A percentile compares a stretch with the other conserved stretches of the same genome.
Conservation (phyloP, 1,140 invertebrate species). For the Solenopsis invicta region DNA sequence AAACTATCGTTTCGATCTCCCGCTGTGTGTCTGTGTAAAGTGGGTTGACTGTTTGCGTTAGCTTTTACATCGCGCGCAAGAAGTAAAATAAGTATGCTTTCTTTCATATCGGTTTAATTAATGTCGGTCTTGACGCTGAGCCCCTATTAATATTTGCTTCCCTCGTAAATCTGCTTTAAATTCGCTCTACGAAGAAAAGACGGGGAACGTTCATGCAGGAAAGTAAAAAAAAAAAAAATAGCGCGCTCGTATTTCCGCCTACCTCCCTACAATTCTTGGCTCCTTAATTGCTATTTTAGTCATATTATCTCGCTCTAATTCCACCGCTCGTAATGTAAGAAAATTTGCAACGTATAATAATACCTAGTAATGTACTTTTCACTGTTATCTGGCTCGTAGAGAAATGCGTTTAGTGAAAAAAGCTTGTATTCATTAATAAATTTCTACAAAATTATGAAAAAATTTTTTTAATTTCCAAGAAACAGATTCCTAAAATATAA, state of each 20-base stretch:
- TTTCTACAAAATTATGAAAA: neutral
- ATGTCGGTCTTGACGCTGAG: slow-evolving; percentile 55
- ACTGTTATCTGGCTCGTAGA: neutral
- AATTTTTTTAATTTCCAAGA: neutral
- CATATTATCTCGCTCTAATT: slow-evolving; percentile 55
- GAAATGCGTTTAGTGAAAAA: slow-evolving; percentile 1
- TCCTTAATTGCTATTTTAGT: slow-evolving; percentile 50
- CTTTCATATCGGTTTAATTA: slow-evolving; percentile 60
- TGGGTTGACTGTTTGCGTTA: slow-evolving; percentile 27
- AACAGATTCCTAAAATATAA: neutral
- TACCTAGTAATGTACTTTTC: slow-evolving; percentile 12
- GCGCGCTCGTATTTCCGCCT: neutral
- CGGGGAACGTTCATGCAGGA: slow-evolving; percentile 36
- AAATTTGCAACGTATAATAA: slow-evolving; percentile 35
- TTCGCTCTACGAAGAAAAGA: slow-evolving; percentile 45
- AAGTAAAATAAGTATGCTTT: slow-evolving; percentile 47
- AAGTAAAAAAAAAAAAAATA: slow-evolving; percentile 23
- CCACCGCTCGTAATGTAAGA: slow-evolving; percentile 31
- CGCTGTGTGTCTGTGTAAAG: neutral
- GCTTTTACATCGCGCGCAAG: slow-evolving; percentile 38
- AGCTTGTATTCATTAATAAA: neutral
- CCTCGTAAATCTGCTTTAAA: slow-evolving; percentile 58
- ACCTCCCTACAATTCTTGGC: slow-evolving; percentile 42
- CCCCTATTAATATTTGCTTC: slow-evolving; percentile 58
- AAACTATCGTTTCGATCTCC: slow-evolving; percentile 40